These are phyloP conservation scores for Coenobita brevimanus DNA, from an alignment of 1,140 invertebrate genomes.

Conservation along the genomic window DNA sequence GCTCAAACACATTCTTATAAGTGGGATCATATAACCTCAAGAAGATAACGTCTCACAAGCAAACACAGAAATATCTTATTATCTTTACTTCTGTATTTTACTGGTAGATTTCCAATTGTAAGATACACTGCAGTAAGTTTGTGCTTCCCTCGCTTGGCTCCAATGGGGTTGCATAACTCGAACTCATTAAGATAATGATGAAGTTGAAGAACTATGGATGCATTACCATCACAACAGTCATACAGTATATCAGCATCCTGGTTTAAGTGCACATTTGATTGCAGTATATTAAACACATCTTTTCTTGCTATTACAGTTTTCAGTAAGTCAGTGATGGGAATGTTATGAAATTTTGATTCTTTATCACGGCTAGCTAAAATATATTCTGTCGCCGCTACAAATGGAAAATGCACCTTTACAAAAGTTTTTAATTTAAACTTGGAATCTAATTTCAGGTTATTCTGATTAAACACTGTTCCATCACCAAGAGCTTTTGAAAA, in stretches of 20 bases:
- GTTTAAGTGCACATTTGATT: too few relatives aligned
- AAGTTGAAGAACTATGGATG: not conserved
- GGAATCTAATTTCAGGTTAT: not conserved
- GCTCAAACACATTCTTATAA: conserved; percentile 1
- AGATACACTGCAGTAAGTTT: conserved; percentile 21
- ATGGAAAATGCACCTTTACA: not conserved
- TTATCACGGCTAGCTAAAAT: conserved; percentile 1
- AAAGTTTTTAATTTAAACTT: not conserved
- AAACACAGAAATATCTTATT: conserved; percentile 17
- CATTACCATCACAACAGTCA: too few relatives aligned
- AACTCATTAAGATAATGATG: conserved; percentile 8
- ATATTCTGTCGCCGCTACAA: not conserved
- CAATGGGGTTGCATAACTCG: conserved; percentile 13
- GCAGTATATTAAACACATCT: not conserved
- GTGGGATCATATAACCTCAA: conserved; percentile 15
- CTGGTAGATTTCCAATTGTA: conserved; percentile 4
- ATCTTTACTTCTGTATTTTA: conserved; percentile 5
- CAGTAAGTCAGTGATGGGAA: not conserved
- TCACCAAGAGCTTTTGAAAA: not conserved
- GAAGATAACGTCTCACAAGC: not conserved
- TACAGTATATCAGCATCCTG: too few relatives aligned
- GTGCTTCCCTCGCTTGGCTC: conserved; percentile 9
- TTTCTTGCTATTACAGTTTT: not conserved
- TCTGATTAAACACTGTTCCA: not conserved
- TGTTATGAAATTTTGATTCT: not conserved